These are phyloP conservation scores for Epizoanthus illoricatus DNA, from an alignment of 92 coral and sea anemone genomes.

Conservation along the genomic window DNA sequence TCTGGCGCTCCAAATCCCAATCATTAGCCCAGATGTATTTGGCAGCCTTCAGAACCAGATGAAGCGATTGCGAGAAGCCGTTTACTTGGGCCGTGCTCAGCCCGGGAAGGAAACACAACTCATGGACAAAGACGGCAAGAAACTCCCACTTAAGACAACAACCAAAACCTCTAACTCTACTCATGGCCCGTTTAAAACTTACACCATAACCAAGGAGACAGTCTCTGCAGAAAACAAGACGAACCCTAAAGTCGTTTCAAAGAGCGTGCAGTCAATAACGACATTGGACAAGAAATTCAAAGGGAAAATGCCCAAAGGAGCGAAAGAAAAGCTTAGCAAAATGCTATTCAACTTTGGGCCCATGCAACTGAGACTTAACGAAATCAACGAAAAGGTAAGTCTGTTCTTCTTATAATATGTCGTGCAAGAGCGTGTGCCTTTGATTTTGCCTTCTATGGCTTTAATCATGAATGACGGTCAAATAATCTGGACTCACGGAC, in stretches of 20 bases:
- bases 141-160: conserved; percentile 62
- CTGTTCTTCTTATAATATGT: too few relatives aligned
- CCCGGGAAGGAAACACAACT: conserved; percentile 22
- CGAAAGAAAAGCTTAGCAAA: conserved; percentile 31
- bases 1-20: conserved; percentile 75
- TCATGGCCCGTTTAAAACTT: conserved; percentile 75
- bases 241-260: conserved; percentile 63
- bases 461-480: too few relatives aligned
- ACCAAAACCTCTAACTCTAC: conserved; percentile 72
- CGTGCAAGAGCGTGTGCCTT: neutral
- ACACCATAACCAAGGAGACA: conserved; percentile 66
- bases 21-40: conserved; percentile 61
- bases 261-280: conserved; percentile 66
- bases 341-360: conserved; percentile 40
- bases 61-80: conserved; percentile 35
- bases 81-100: conserved; percentile 10
- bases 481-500: too few relatives aligned
- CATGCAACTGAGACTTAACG: conserved; percentile 24
- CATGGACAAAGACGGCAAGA: conserved; percentile 34
- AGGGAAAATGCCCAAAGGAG: conserved; percentile 41
- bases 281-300: conserved; percentile 57
- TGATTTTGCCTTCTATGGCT: neutral
- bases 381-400: conserved; percentile 26
- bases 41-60: conserved; percentile 48
- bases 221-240: conserved; percentile 72